Evolutionary conservation across 1,140 invertebrate species (phyloP), one percentile per base, ranked within the genome.

Genomic region (Eufriesea mexicana): DNA sequence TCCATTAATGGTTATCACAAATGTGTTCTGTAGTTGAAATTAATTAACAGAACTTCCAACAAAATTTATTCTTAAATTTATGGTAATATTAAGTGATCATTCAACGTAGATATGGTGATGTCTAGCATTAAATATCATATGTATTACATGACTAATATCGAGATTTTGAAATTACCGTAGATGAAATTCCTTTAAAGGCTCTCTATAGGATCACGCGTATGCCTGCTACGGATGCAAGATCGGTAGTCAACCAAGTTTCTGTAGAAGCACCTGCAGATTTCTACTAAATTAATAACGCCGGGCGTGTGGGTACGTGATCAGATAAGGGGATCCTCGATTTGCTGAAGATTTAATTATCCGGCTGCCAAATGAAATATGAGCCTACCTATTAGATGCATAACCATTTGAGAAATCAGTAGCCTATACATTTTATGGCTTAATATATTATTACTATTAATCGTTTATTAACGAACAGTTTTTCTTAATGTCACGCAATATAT

Each of bases 231-330:
- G 45, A 70, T 45, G 20, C 51, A 47, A 5, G n/a, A 70, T 45
- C 51, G 28, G 10, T 0, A 18, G 35, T 79, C 68, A 75, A 35
- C 57, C 42, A 47, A 45, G 62, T 59, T 25, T 84, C 62, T 25
- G 76, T 9, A 47, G n/a, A 42, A 72, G 76, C 85, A 88, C 82
- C 82, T 88, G 86, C 86, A 14, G 57, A 74, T 80, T 78, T 77
- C 70, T 75, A 59, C 42, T 73, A 84, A 84, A 84, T 84, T 77
- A 84, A 88, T 84, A 84, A 73, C 72, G 62, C 25, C 54, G 35
- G 45, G 61, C 18, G 16, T 16, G 42, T n/a, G 35, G 55, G 5
- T 16, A 62, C 49, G 54, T 12, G 35, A 85, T 79, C 68, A 67
- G 49, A 66, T 85, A 47, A 61, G 49, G 9, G 10, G 25, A 16